Conservation (phyloP, 2,888 invertebrate genomes). For the Calliopum simillimum region DNA sequence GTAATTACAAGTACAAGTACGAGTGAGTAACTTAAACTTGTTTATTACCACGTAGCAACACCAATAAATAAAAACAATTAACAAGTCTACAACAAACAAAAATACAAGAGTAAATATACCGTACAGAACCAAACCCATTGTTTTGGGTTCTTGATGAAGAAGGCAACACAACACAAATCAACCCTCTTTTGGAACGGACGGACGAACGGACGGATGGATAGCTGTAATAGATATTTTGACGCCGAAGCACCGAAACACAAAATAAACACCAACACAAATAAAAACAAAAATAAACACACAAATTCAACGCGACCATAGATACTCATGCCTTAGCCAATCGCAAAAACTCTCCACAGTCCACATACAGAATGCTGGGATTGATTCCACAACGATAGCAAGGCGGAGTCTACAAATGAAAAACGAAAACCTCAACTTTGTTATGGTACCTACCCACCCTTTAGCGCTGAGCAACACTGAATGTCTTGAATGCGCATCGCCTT, state of each 20-base stretch:
- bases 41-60: conserved; percentile 30
- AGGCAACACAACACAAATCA: conserved; percentile 44
- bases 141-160: conserved; percentile 35
- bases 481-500: background rate
- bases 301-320: background rate
- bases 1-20: no score
- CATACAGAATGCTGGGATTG: background rate
- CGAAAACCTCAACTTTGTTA: background rate
- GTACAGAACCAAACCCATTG: conserved; percentile 43
- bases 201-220: no score
- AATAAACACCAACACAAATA: conserved; percentile 59
- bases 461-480: background rate
- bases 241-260: conserved; percentile 60
- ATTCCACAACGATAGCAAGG: conserved; percentile 12
- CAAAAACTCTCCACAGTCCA: conserved; percentile 19
- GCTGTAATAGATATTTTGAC: conserved; percentile 65
- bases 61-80: conserved; percentile 42
- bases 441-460: conserved; percentile 10
- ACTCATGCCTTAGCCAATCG: conserved; percentile 15
- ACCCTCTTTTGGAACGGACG: conserved; percentile 57
- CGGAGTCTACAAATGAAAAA: conserved; percentile 23
- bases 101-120: conserved; percentile 20
- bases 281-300: conserved; percentile 29
- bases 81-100: conserved; percentile 35
- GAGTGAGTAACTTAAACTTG: conserved; percentile 6